Evolutionary conservation across 2,797 vertebrate species (phyloP).

Genomic region (Melanotaenia maccullochi): DNA sequence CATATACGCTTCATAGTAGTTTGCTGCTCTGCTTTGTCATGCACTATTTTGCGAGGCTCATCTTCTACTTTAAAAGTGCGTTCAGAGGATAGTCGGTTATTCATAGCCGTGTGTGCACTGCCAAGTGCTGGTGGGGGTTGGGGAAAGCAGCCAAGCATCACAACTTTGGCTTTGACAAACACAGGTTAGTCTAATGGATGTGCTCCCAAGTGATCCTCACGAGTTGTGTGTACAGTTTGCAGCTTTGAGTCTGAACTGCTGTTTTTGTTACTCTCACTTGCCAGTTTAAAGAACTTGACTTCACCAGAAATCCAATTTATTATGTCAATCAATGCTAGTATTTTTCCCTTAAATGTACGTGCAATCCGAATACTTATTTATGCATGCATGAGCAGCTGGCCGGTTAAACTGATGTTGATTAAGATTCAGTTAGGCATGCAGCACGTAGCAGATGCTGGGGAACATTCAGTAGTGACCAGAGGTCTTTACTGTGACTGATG

Average conservation of each 20-base stretch:
- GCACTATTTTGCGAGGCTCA: slow-evolving; percentile 44
- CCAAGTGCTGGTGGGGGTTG: slow-evolving; percentile 32
- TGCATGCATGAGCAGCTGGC: background rate
- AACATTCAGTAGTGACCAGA: background rate
- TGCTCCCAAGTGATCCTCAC: slow-evolving; percentile 44
- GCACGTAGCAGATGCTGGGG: background rate
- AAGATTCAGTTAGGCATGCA: background rate
- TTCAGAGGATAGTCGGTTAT: slow-evolving; percentile 36
- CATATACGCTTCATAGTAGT: slow-evolving; percentile 35
- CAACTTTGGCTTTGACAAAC: slow-evolving; percentile 51
- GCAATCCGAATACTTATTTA: background rate
- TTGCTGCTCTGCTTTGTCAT: slow-evolving; percentile 64
- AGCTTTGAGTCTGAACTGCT: slow-evolving; percentile 8
- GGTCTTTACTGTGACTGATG: background rate
- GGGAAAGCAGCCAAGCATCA: slow-evolving; percentile 38
- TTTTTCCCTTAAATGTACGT: background rate
- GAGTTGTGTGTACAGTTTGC: slow-evolving; percentile 28
- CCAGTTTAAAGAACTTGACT: slow-evolving; percentile 3
- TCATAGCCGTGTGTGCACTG: slow-evolving; percentile 24
- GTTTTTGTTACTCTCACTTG: slow-evolving; percentile 12
- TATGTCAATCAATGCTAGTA: background rate
- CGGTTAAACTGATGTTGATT: slow-evolving; percentile 1
- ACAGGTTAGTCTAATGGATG: slow-evolving; percentile 58
- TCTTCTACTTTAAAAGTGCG: slow-evolving; percentile 27
- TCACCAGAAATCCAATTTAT: slow-evolving; percentile 9